Evolutionary conservation across 1,140 invertebrate genomes (phyloP).

Genomic region (Drosophila tristis): DNA sequence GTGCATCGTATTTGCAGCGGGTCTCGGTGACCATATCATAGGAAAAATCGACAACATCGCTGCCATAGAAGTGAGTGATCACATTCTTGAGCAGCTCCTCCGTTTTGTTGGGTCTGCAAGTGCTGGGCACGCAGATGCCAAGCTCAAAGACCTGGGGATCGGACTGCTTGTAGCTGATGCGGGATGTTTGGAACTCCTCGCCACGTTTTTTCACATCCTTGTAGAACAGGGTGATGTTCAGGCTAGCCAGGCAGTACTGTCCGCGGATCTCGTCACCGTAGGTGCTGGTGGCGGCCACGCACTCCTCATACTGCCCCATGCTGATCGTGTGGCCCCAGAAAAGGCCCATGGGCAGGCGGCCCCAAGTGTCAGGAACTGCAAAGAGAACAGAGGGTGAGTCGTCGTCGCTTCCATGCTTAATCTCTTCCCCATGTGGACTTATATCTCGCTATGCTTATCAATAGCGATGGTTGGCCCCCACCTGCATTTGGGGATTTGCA

Average conservation of each 20-base stretch:
- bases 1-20: conserved; percentile 71
- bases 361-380: conserved; percentile 80
- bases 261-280: conserved; percentile 55
- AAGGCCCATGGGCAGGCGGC: conserved; percentile 72
- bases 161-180: conserved; percentile 69
- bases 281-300: conserved; percentile 61
- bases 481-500: conserved; percentile 13
- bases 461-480: not conserved
- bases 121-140: conserved; percentile 70
- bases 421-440: not conserved
- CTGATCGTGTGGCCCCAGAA: conserved; percentile 78
- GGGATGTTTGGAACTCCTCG: conserved; percentile 24
- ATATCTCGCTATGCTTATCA: not conserved
- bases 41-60: conserved; percentile 25
- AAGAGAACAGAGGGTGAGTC: not conserved
- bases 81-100: conserved; percentile 52
- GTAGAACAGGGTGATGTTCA: conserved; percentile 69
- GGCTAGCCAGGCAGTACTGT: conserved; percentile 68
- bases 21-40: conserved; percentile 45
- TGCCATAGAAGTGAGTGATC: conserved; percentile 51
- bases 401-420: not conserved
- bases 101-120: conserved; percentile 57
- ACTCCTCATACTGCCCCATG: conserved; percentile 80
- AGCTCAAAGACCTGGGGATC: conserved; percentile 70
- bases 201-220: conserved; percentile 51